These are phyloP conservation scores for Diaphora mendica DNA, from an alignment of 2,888 invertebrate genomes.

Conservation along the genomic window DNA sequence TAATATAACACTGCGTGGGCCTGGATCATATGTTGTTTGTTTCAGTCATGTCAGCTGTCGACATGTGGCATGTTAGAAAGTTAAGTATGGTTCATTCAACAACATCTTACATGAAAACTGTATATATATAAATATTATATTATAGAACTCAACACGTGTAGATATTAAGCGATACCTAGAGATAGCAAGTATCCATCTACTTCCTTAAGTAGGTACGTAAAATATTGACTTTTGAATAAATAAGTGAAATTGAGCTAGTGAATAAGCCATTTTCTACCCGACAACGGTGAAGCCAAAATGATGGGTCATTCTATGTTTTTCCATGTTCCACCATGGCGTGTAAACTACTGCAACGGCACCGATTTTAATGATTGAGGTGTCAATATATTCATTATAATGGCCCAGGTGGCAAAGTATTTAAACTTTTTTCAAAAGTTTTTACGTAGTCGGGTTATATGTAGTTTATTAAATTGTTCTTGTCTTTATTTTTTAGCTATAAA, in stretches of 20 bases:
- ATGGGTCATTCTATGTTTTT: too few relatives aligned
- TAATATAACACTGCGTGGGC: background rate
- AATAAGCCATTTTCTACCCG: background rate
- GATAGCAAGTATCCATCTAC: background rate
- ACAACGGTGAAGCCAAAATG: too few relatives aligned
- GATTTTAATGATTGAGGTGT: too few relatives aligned
- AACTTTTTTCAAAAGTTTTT: too few relatives aligned
- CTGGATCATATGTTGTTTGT: conserved; percentile 22
- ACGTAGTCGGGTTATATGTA: too few relatives aligned
- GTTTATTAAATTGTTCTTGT: too few relatives aligned
- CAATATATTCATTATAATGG: too few relatives aligned
- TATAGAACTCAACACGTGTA: background rate
- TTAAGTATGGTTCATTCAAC: conserved; percentile 39
- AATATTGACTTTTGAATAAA: too few relatives aligned
- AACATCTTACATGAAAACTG: conserved; percentile 4
- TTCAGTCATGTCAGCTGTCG: conserved; percentile 33
- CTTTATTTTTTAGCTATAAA: background rate
- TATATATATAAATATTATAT: background rate
- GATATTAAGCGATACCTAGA: background rate
- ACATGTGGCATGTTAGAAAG: conserved; percentile 37
- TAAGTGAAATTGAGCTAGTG: background rate
- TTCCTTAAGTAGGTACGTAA: too few relatives aligned
- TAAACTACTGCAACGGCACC: too few relatives aligned
- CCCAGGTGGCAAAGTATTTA: too few relatives aligned
- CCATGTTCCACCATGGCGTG: too few relatives aligned